Conservation (phyloP, 2,797 vertebrate genomes). For the Arvicola amphibius region DNA sequence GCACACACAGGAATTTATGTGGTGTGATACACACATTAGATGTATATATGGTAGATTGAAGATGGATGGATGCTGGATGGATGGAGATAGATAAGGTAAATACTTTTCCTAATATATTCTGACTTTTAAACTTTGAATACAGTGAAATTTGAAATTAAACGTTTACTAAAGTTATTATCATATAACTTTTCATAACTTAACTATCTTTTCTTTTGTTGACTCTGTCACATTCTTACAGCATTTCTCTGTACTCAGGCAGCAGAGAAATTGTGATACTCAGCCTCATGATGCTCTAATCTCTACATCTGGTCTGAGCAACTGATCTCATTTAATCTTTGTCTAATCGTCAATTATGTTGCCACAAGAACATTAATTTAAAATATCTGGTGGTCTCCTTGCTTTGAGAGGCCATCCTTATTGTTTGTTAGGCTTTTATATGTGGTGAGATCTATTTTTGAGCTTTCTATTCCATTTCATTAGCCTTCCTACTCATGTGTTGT, state of each 20-base stretch:
- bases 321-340: neutral
- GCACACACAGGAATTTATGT: neutral
- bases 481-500: neutral
- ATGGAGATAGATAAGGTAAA: neutral
- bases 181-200: neutral
- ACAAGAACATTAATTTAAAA: neutral
- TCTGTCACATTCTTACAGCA: too few species aligned
- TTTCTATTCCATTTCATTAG: neutral
- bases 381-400: neutral
- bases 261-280: neutral
- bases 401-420: neutral
- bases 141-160: neutral
- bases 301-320: neutral
- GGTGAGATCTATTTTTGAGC: neutral
- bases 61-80: neutral
- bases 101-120: neutral
- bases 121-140: neutral
- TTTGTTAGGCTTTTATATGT: neutral
- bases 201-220: neutral
- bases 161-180: neutral
- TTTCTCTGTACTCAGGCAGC: neutral
- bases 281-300: neutral
- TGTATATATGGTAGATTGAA: neutral
- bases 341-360: neutral
- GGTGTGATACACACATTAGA: too few species aligned